Conservation (phyloP, 2,113 vertebrate genomes). For the Cephalopholis sonnerati region DNA sequence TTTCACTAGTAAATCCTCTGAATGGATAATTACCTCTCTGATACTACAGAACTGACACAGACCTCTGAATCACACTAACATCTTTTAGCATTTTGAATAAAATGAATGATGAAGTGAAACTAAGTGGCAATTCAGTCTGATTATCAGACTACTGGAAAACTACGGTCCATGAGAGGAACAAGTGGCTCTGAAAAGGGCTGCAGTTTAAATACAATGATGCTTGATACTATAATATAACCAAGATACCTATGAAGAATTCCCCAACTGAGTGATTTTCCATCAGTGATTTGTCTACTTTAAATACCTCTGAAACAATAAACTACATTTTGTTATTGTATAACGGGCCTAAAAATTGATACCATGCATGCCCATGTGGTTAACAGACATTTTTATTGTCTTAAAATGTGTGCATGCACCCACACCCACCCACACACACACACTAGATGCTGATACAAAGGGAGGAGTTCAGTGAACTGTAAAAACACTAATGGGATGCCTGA, state of each 20-base stretch:
- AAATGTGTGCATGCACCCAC: neutral
- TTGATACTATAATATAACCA: too few relatives aligned
- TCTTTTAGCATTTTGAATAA: too few relatives aligned
- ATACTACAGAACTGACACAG: neutral
- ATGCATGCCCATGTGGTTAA: neutral
- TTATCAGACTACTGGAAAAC: too few relatives aligned
- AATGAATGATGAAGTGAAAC: too few relatives aligned
- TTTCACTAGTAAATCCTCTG: neutral
- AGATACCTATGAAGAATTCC: neutral
- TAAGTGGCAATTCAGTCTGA: too few relatives aligned
- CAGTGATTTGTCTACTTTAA: neutral
- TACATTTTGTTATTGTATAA: neutral
- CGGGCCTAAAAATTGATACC: neutral
- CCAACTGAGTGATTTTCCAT: neutral
- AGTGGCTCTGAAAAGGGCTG: too few relatives aligned
- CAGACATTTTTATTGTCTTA: constrained; percentile 6
- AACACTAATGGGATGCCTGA: constrained; percentile 72
- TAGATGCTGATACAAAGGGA: constrained; percentile 61
- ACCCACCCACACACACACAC: constrained; percentile 16
- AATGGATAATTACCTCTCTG: neutral
- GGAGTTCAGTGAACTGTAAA: constrained; percentile 70
- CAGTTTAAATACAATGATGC: too few relatives aligned
- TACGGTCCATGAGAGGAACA: too few relatives aligned
- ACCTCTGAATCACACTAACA: too few relatives aligned
- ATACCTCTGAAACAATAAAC: neutral